Base-by-base conservation (phyloP, 2,113 vertebrate species). In the Cyprinus carpio region DNA sequence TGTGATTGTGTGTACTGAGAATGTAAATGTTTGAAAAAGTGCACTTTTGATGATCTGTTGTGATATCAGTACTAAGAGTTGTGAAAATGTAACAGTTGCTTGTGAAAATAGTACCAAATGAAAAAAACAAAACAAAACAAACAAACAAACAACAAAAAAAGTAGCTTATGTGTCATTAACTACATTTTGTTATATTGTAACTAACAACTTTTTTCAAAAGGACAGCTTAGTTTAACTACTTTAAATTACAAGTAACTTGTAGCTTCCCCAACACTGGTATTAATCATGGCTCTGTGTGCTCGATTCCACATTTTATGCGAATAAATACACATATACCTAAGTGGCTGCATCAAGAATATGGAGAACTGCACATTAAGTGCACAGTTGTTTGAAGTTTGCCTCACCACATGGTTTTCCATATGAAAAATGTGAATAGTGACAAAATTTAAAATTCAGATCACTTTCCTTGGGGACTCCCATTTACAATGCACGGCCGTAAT, bases 361-460 rank as follows among this genome's bases (percentile, higher is more conserved):
- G 89, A 93, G 87, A 91, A 92, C 90, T 93, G 93, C 93, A 93
- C 94, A 95, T 96, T 96, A 97, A 96, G 92, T 94, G 96, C 93
- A 88, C 86, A 96, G 93, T 93, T 96, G 93, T 95, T 97, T 96
- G 95, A 95, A 95, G 94, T 95, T 93, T 92, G 93, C 92, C 93
- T 95, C 92, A 56, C 93, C 75, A 92, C 91, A 93, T 91, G 92
- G 91, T 91, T 94, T 93, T 94, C 90, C 65, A 92, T 94, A 94
- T 95, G 95, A 95, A 94, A 96, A 96, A 95, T 96, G 94, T 92
- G 93, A 74, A 84, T n/a, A 75, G 86, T 65, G 9, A 71, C 83
- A 90, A 94, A 93, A 95, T 97, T 97, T 97, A 96, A 95, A 96
- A 96, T 97, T 97, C 95, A 96, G 96, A 96, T 96, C 93, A 91